These are phyloP conservation scores for Caenorhabditis becei DNA, from an alignment of 2,888 invertebrate genomes.

Conservation along the genomic window DNA sequence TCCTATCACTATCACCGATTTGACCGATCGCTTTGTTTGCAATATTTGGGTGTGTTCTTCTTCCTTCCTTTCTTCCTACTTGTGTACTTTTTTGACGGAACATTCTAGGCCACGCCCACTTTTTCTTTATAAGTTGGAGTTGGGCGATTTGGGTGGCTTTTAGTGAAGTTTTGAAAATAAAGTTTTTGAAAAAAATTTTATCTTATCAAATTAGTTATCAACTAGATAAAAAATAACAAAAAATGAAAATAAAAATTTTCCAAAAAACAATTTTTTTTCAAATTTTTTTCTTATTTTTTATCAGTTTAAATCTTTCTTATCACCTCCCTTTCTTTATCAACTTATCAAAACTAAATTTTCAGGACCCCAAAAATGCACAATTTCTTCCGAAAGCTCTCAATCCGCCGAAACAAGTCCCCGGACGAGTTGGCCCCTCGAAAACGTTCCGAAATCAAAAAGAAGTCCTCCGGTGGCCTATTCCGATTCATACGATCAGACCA, in stretches of 20 bases:
- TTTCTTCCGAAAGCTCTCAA: constrained; percentile 56
- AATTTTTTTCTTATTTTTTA: background rate
- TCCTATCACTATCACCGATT: background rate
- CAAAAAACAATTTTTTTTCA: no score
- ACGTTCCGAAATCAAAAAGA: constrained; percentile 32
- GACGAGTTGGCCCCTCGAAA: constrained; percentile 15
- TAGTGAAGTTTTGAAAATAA: no score
- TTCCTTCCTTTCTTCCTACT: background rate
- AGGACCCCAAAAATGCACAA: constrained; percentile 38
- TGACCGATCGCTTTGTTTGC: constrained; percentile 17
- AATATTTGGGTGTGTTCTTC: no score
- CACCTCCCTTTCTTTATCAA: constrained; percentile 6
- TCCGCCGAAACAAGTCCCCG: constrained; percentile 44
- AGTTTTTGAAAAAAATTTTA: no score
- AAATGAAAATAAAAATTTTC: no score
- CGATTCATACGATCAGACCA: constrained; percentile 40
- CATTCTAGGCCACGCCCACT: background rate
- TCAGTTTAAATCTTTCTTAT: background rate
- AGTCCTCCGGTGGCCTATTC: constrained; percentile 45
- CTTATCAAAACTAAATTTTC: background rate
- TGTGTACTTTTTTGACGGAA: background rate
- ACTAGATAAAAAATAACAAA: no score
- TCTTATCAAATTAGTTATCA: no score
- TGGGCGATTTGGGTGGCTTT: no score
- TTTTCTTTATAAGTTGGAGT: no score